Percentiles rank a stretch among this genome's conserved stretches.
Evolutionary conservation across 1,140 invertebrate species (phyloP).

Genomic region (Ips typographus): DNA sequence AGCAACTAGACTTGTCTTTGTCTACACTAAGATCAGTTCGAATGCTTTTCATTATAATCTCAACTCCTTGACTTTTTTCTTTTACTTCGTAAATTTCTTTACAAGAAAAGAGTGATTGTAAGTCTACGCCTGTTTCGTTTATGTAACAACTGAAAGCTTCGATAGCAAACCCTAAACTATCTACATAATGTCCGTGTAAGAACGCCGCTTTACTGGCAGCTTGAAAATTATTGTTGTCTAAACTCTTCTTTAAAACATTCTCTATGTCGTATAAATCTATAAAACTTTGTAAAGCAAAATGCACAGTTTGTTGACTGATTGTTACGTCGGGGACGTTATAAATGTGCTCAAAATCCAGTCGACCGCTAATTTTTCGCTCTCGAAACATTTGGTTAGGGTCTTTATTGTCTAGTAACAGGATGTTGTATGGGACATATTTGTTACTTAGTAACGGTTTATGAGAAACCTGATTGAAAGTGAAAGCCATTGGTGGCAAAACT

Average conservation of each 20-base stretch:
- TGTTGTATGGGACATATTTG: slow-evolving; percentile 37
- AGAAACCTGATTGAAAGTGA: slow-evolving; percentile 46
- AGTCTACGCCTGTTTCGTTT: slow-evolving; percentile 38
- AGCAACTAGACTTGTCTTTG: slow-evolving; percentile 35
- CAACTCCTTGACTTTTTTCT: slow-evolving; percentile 40
- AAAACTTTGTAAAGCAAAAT: slow-evolving; percentile 51
- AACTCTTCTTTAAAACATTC: slow-evolving; percentile 48
- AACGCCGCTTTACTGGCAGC: slow-evolving; percentile 53
- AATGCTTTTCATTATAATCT: slow-evolving; percentile 42
- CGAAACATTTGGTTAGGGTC: slow-evolving; percentile 11
- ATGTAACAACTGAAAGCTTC: slow-evolving; percentile 49
- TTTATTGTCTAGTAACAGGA: slow-evolving; percentile 40
- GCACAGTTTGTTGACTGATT: slow-evolving; percentile 49
- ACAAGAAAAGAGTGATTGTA: slow-evolving; percentile 36
- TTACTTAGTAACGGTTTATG: slow-evolving; percentile 40
- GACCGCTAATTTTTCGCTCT: not conserved
- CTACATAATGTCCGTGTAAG: slow-evolving; percentile 51
- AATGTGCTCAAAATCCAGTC: slow-evolving; percentile 37
- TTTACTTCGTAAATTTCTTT: slow-evolving; percentile 37
- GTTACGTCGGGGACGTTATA: slow-evolving; percentile 41
- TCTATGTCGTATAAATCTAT: slow-evolving; percentile 50
- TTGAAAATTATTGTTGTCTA: slow-evolving; percentile 52
- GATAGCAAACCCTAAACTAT: slow-evolving; percentile 54
- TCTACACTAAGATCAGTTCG: slow-evolving; percentile 41
- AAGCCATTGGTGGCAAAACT: slow-evolving; percentile 47